Evolutionary conservation across 2,888 invertebrate species (phyloP), one percentile per base, ranked within the genome.

Genomic region (Myopa testacea): DNA sequence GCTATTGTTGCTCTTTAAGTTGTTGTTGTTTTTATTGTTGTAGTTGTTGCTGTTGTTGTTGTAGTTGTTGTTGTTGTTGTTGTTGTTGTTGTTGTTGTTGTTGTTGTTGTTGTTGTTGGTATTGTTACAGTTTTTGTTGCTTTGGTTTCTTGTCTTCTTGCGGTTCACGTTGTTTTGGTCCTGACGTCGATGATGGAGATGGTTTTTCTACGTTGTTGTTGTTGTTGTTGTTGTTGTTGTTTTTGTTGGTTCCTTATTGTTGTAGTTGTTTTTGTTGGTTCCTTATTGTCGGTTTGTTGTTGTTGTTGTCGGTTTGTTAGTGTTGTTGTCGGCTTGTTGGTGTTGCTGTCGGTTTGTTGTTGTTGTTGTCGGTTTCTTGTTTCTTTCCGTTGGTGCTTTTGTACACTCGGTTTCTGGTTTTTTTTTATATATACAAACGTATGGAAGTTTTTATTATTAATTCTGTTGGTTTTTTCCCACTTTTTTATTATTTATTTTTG

Each of bases 111-210:
- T 69, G 70, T 67, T 67, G 45, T 45, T 73, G 19, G 55, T 62
- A 19, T 72, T 72, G 12, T 38, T 26, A 60, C 26, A 60, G 34
- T 68, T 67, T 52, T 68, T 38, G 14, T 55, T 37, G 58, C n/a
- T 45, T 45, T 73, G 19, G 55, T 62, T 76, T 40, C 58, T 55
- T 34, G 67, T 67, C 40, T 75, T 26, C 69, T 68, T 67, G 75
- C 75, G 63, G 63, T 74, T 74, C 74, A 74, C 58, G 52, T 50
- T 71, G 50, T 70, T 62, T 70, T 62, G 55, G 55, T 75, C 63
- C 55, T 68, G 68, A 40, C 58, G 75, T 63, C 50, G 62, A 70
- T 76, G 58, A 38, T 58, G 75, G 68, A 68, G 75, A 68, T 68
- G 75, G 67, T 68, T 55, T 68, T 58, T n/a, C 68, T 62, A 40